Evolutionary conservation across 2,888 invertebrate genomes (phyloP), one percentile per base, ranked within the genome.

Genomic region (Heliconius charithonia): DNA sequence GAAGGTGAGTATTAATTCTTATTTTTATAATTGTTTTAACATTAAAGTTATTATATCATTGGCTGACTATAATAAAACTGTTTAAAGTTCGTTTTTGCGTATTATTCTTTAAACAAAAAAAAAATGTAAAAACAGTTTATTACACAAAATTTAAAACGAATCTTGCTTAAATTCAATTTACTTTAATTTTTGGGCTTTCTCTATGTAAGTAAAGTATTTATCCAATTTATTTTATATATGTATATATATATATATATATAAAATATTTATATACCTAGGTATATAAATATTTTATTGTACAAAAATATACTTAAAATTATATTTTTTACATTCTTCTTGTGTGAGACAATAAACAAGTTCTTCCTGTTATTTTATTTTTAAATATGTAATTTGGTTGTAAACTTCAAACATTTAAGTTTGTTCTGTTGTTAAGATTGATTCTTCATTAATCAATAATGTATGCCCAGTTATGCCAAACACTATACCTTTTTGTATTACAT

Each of bases 401-500:
- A 6, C 12, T 12, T 67, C 9, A 7, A 37, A 67, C 16, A 45
- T 69, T 69, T 25, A 41, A 69, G 9, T 41, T 41, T 41, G 19
- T 45, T 69, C 69, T 25, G 41, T 25, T 69, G 69, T 13, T 41
- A 37, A n/a, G 29, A n/a, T 7, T n/a, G 22, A 25, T 59, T 73
- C 22, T 67, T 78, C 73, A 62, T 67, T 74, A 29, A 73, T 72
- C 32, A 78, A 41, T 22, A 78, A 29, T 29, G 27, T 41, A 29
- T 78, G 73, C 29, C 67, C 56, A 6, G 56, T 25, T 16, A 41
- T 27, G 7, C 59, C 73, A 41, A 45, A 78, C 27, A 10, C 41
- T n/a, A 62, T 37, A 19, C 62, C 77, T 59, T 78, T 73, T 67
- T 78, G 66, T 41, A 67, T 59, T 7, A 29, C 12, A 27, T 78